These are phyloP conservation scores for Ditylenchus weischeri DNA, from an alignment of 2,888 invertebrate genomes.

Conservation along the genomic window DNA sequence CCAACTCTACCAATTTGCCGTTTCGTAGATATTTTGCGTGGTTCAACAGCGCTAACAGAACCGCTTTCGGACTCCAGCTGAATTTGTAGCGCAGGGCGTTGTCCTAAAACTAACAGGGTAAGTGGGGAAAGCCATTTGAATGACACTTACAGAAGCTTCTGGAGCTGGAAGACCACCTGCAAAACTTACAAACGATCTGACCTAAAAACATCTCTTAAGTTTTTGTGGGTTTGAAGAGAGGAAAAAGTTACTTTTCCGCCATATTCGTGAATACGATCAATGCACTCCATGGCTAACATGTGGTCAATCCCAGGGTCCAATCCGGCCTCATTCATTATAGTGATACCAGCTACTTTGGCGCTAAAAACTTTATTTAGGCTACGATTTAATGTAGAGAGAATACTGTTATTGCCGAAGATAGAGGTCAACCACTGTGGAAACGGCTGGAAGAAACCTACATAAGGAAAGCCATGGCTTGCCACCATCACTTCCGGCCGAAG, in stretches of 20 bases:
- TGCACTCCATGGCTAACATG: constrained; percentile 89
- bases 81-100: constrained; percentile 79
- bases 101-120: constrained; percentile 60
- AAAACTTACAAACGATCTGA: constrained; percentile 90
- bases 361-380: constrained; percentile 57
- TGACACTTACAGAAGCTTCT: constrained; percentile 70
- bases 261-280: constrained; percentile 77
- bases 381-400: too few relatives aligned
- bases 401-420: too few relatives aligned
- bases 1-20: constrained; percentile 82
- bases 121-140: too few relatives aligned
- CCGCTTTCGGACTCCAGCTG: constrained; percentile 94
- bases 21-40: constrained; percentile 80
- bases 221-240: not conserved
- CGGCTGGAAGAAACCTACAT: too few relatives aligned
- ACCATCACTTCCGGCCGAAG: too few relatives aligned
- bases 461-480: too few relatives aligned
- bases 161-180: constrained; percentile 97
- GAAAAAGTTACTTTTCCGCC: constrained; percentile 71
- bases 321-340: constrained; percentile 91
- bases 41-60: constrained; percentile 81
- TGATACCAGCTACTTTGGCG: constrained; percentile 85
- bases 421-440: too few relatives aligned
- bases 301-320: constrained; percentile 99
- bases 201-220: constrained; percentile 56